Conservation (phyloP, 2,797 vertebrate genomes). For the Rousettus madagascariensis region DNA sequence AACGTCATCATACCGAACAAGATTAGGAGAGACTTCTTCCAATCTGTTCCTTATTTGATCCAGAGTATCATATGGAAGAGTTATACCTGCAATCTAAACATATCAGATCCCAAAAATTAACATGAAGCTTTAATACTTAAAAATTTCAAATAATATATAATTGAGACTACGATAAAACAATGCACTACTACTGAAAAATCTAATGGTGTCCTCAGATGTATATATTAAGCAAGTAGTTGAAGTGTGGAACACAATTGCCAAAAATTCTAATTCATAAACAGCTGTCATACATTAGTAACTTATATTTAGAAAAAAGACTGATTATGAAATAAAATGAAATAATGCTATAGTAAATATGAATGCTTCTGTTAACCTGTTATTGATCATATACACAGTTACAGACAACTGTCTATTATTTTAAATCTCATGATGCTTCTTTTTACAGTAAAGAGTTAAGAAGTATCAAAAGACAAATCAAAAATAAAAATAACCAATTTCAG, state of each 20-base stretch:
- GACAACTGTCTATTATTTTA: neutral
- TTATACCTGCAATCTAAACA: conserved; percentile 90
- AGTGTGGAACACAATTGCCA: neutral
- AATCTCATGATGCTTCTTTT: neutral
- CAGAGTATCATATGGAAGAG: conserved; percentile 93
- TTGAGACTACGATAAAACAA: conserved; percentile 2
- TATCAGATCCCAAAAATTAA: conserved; percentile 47
- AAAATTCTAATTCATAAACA: neutral
- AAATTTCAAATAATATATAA: conserved; percentile 28
- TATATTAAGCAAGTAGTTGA: neutral
- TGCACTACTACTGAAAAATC: neutral
- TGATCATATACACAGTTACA: neutral
- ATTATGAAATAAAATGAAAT: conserved; percentile 32
- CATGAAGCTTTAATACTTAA: neutral
- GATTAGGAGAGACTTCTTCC: conserved; percentile 94
- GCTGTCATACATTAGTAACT: neutral
- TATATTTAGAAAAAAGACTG: conserved; percentile 6
- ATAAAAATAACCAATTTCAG: conserved; percentile 38
- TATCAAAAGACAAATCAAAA: conserved; percentile 25
- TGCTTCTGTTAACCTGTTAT: neutral
- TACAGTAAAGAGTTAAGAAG: neutral
- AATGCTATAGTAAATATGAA: neutral
- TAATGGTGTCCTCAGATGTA: neutral
- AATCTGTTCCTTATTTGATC: conserved; percentile 92
- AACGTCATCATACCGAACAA: conserved; percentile 95